Evolutionary conservation across 2,113 vertebrate species (phyloP).

Genomic region (Puma concolor): DNA sequence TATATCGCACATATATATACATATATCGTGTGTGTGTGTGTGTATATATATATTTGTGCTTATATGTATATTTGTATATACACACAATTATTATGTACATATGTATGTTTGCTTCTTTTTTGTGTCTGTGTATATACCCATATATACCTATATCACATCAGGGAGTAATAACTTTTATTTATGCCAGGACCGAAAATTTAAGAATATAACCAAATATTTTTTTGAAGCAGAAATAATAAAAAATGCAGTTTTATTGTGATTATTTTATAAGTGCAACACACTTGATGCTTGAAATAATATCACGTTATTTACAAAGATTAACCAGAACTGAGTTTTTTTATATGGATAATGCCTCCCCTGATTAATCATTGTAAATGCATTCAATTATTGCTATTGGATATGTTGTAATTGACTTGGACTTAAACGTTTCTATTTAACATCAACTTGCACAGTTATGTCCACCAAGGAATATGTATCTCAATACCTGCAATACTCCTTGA

Average conservation of each 20-base stretch:
- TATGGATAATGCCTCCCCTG: background rate
- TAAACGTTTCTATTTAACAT: conserved; percentile 46
- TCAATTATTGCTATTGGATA: background rate
- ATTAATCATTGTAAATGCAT: conserved; percentile 39
- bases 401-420: background rate
- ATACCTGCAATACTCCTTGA: background rate
- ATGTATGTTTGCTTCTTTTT: background rate
- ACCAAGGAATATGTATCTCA: background rate
- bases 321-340: background rate
- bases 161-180: background rate
- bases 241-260: background rate
- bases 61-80: background rate
- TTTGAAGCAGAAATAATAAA: background rate
- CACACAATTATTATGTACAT: background rate
- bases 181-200: background rate
- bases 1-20: background rate
- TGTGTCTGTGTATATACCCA: background rate
- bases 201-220: background rate
- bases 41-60: background rate
- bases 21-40: background rate
- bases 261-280: background rate
- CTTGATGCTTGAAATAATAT: background rate
- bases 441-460: background rate
- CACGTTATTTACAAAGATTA: background rate
- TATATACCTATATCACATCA: background rate